Evolutionary conservation across 2,888 invertebrate species (phyloP), one percentile per base, ranked within the genome.

Genomic region (Drosophila antonietae): DNA sequence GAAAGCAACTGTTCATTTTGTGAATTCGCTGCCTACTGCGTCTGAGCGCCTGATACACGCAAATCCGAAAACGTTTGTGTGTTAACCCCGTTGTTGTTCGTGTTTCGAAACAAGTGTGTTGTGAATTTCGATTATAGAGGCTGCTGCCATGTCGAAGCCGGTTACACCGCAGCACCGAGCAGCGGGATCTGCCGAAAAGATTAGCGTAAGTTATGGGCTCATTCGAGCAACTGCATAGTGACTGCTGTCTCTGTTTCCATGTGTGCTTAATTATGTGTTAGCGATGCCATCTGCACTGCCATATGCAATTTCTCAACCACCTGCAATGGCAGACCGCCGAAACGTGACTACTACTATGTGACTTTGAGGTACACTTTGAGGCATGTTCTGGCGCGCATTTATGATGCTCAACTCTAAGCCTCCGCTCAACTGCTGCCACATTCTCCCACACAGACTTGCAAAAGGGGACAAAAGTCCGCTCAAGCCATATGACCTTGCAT

Each of bases 11-110:
- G 33, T 41, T 39, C 63, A 62, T 57, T 20, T 61, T 61, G 58
- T 52, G 57, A 57, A 58, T 71, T 53, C 53, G 49, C 62, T 67
- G 59, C 57, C 79, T 57, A 69, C 57, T 72, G 74, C 52, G 55
- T 66, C 89, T 86, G 86, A 65, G 84, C 89, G 84, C 89, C 86
- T 79, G 75, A 61, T 89, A 84, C 46, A 52, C 57, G 60, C 51
- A 70, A 81, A 81, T 68, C 70, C 63, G 65, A 68, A 80, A 78
- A 79, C 79, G 83, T 76, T 81, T 75, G 86, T 86, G 81, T 86
- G 81, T 81, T 75, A 57, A 37, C 51, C 56, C 58, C 60, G 58
- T 60, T 59, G 51, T 67, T 60, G 53, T 59, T 47, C 68, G 73
- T 53, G 58, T 59, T 56, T 46, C 49, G 49, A 70, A 57, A 31